phyloP scores from a whole-genome alignment of 2,113 vertebrate species.

The Nettapus auritus region DNA sequence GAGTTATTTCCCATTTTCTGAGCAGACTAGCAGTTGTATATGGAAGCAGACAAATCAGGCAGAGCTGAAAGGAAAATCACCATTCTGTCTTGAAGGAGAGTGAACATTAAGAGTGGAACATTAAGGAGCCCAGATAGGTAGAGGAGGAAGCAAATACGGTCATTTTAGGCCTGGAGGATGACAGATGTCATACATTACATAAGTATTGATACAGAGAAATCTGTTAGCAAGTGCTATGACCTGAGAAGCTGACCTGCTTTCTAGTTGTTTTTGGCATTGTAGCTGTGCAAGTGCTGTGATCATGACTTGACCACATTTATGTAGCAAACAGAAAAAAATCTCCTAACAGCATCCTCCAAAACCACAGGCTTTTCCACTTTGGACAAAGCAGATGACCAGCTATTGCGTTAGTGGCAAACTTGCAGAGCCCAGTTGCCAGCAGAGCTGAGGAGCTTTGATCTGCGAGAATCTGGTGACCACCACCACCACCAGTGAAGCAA shows the following conservation, averaged over 20 bases:
- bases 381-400: not conserved
- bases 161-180: not conserved
- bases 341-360: not conserved
- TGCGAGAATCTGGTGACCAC: not conserved
- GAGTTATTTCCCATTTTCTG: not conserved
- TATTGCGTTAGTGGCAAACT: constrained; percentile 7
- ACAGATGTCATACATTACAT: not conserved
- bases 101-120: not conserved
- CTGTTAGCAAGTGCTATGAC: not conserved
- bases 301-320: not conserved
- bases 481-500: not conserved
- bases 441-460: not conserved
- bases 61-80: not conserved
- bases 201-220: not conserved
- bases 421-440: not conserved
- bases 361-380: not conserved
- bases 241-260: not conserved
- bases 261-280: not conserved
- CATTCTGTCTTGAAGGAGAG: not conserved
- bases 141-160: not conserved
- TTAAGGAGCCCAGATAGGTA: not conserved
- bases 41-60: not conserved
- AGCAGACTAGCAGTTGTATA: not conserved
- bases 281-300: not conserved
- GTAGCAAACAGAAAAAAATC: not conserved